phyloP scores from a whole-genome alignment of 2,797 vertebrate genomes.

The Dromococcyx pavoninus region DNA sequence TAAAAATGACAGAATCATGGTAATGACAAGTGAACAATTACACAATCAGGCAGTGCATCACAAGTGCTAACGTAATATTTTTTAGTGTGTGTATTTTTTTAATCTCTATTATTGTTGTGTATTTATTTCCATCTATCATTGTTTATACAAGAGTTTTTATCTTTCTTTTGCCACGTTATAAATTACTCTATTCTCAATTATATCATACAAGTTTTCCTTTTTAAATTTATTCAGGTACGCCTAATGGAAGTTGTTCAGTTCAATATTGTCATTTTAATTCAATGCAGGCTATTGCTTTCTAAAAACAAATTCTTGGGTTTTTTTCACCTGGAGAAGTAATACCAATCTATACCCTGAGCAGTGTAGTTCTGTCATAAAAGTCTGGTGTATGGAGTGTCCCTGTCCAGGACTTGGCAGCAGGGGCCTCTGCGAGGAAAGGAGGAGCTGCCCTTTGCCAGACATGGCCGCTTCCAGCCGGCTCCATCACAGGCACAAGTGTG shows the following conservation, averaged over 20 bases:
- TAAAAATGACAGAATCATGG: neutral
- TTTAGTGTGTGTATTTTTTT: neutral
- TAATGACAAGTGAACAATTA: neutral
- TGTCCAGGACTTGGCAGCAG: fast-evolving
- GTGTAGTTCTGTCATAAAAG: neutral
- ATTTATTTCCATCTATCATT: neutral
- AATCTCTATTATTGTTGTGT: neutral
- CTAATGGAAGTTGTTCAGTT: neutral
- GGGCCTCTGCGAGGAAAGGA: no score
- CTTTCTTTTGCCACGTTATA: neutral
- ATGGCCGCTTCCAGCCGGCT: no score
- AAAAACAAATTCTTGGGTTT: neutral
- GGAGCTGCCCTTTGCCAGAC: no score
- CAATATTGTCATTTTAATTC: neutral
- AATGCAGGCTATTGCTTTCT: neutral
- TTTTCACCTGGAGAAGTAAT: neutral
- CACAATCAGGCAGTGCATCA: neutral
- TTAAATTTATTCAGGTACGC: neutral
- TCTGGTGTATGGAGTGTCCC: neutral
- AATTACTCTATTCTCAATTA: neutral
- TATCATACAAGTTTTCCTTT: neutral
- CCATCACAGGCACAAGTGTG: neutral
- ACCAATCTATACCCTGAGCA: neutral
- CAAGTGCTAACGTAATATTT: fast-evolving
- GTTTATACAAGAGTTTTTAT: neutral